Conservation (phyloP, 1,140 invertebrate genomes). For the Nephotettix cincticeps region DNA sequence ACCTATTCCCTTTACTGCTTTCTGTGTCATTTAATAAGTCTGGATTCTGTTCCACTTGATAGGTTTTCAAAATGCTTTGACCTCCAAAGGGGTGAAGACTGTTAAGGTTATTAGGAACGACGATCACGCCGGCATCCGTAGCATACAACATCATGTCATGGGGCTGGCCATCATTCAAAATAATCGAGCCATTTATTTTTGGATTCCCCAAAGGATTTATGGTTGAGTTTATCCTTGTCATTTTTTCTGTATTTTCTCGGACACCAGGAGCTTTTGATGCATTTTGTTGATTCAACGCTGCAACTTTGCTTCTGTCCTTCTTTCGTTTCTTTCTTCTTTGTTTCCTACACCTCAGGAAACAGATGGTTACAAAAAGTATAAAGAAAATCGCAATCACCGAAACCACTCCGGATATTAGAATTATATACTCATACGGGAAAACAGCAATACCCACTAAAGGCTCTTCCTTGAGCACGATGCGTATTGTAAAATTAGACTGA, state of each 20-base stretch:
- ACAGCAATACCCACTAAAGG: constrained; percentile 62
- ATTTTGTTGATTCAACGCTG: constrained; percentile 44
- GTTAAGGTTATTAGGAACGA: constrained; percentile 42
- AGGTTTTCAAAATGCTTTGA: constrained; percentile 44
- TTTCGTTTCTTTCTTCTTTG: constrained; percentile 43
- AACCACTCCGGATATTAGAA: constrained; percentile 59
- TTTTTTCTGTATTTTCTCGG: constrained; percentile 29
- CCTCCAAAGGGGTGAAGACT: constrained; percentile 46
- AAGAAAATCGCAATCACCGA: constrained; percentile 36
- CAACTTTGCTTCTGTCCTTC: constrained; percentile 46
- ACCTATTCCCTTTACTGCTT: constrained; percentile 59
- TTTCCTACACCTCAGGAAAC: constrained; percentile 42
- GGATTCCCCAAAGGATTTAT: constrained; percentile 11
- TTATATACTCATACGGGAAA: constrained; percentile 65
- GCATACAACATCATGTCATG: constrained; percentile 43
- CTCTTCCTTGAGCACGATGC: constrained; percentile 69
- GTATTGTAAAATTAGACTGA: constrained; percentile 74
- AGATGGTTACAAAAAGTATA: constrained; percentile 32
- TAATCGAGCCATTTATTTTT: constrained; percentile 40
- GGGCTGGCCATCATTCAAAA: constrained; percentile 44
- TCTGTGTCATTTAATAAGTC: constrained; percentile 74
- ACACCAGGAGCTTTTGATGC: constrained; percentile 38
- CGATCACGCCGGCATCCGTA: constrained; percentile 39
- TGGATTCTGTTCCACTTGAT: constrained; percentile 66
- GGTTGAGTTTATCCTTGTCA: constrained; percentile 32